phyloP scores from a whole-genome alignment of 92 coral and sea anemone species.

The Phenganax stokvisi region DNA sequence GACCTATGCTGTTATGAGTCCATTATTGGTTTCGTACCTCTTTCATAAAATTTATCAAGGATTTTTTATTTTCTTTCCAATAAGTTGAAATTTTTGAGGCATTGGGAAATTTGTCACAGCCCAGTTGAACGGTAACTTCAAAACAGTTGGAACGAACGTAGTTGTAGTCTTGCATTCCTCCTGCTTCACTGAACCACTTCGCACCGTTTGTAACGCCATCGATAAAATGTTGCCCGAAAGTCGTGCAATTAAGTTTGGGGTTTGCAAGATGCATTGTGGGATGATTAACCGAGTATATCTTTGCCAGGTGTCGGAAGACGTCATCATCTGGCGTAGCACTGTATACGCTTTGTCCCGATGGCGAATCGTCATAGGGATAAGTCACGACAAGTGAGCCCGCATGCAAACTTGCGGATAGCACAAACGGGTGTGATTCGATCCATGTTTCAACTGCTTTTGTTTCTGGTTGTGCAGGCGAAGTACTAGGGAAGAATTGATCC shows the following conservation, averaged over 20 bases:
- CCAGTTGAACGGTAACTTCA: constrained; percentile 86
- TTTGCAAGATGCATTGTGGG: constrained; percentile 98
- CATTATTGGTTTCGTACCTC: constrained; percentile 53
- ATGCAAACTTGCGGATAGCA: constrained; percentile 84
- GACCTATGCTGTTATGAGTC: neutral
- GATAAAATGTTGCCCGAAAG: constrained; percentile 72
- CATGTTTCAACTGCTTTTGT: constrained; percentile 75
- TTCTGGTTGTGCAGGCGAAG: constrained; percentile 84
- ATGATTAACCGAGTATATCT: constrained; percentile 72
- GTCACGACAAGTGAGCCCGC: constrained; percentile 90
- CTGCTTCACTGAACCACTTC: constrained; percentile 90
- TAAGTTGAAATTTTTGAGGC: constrained; percentile 62
- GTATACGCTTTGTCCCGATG: constrained; percentile 94
- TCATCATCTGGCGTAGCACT: constrained; percentile 99
- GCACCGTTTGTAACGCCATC: constrained; percentile 99
- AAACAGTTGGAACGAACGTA: constrained; percentile 92
- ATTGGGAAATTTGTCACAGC: constrained; percentile 87
- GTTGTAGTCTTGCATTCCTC: constrained; percentile 98
- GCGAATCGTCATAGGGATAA: constrained; percentile 95
- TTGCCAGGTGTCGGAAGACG: constrained; percentile 85
- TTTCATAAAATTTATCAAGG: constrained; percentile 58
- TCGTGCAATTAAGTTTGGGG: constrained; percentile 85
- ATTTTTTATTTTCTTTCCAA: constrained; percentile 72
- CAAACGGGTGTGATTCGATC: constrained; percentile 76
- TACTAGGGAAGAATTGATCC: constrained; percentile 93